Percentiles rank a stretch among this genome's conserved stretches.
These are phyloP conservation scores for Euphysa ruthae DNA, from an alignment of 30 jellyfish, hydroid and myxozoan genomes.

Conservation along the genomic window DNA sequence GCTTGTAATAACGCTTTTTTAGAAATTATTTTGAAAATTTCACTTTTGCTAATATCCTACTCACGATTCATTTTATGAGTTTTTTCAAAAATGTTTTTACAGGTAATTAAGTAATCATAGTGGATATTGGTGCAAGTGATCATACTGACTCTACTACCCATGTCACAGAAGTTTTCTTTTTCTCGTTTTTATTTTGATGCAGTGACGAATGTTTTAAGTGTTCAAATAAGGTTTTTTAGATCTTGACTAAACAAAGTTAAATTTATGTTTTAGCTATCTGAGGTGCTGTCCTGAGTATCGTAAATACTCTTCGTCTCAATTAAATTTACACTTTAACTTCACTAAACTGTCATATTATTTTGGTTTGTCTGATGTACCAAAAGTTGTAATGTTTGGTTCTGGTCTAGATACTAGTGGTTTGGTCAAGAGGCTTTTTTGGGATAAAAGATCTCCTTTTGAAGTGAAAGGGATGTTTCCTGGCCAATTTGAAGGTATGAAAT, in stretches of 20 bases:
- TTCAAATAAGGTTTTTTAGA: neutral
- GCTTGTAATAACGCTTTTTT: no score
- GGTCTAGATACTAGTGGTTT: conserved; percentile 85
- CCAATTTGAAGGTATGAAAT: conserved; percentile 81
- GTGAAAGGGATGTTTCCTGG: conserved; percentile 97
- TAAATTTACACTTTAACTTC: conserved; percentile 35
- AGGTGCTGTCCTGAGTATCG: conserved; percentile 87
- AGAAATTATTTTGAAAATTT: no score
- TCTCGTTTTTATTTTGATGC: no score
- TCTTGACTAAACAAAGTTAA: neutral
- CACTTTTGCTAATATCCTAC: no score
- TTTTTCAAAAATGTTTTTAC: no score
- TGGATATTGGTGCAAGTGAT: no score
- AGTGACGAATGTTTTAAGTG: no score
- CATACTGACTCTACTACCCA: no score
- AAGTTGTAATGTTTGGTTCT: conserved; percentile 94
- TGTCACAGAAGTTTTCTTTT: no score
- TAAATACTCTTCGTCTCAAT: neutral
- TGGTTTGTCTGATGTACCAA: conserved; percentile 74
- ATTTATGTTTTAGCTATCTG: conserved; percentile 42
- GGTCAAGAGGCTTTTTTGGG: conserved; percentile 61
- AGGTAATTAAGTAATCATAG: no score
- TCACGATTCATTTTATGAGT: no score
- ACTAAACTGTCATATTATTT: conserved; percentile 67
- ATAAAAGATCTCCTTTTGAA: conserved; percentile 60